Conservation (phyloP, 2,888 invertebrate species). For the Unio pictorum region DNA sequence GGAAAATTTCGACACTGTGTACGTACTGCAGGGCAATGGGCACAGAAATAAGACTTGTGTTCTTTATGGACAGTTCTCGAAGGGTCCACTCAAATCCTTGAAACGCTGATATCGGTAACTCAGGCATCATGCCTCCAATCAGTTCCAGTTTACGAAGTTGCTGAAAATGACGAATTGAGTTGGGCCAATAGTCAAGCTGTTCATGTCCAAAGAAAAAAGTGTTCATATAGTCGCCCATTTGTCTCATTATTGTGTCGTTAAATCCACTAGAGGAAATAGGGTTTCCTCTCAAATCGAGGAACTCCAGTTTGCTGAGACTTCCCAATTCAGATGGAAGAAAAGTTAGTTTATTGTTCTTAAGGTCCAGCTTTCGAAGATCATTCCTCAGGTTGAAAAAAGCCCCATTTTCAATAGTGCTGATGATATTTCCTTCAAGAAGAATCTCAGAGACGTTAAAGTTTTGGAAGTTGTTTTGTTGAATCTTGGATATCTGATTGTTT, state of each 20-base stretch:
- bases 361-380: conserved; percentile 18
- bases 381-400: conserved; percentile 23
- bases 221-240: conserved; percentile 28
- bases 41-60: conserved; percentile 26
- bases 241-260: conserved; percentile 22
- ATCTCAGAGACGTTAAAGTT: conserved; percentile 27
- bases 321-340: conserved; percentile 15
- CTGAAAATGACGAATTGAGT: conserved; percentile 28
- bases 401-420: conserved; percentile 15
- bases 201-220: conserved; percentile 36
- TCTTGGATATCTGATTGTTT: neutral
- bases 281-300: conserved; percentile 25
- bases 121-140: conserved; percentile 24
- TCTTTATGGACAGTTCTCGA: conserved; percentile 23
- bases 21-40: conserved; percentile 37
- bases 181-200: conserved; percentile 27
- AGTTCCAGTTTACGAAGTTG: conserved; percentile 24
- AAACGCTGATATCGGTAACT: conserved; percentile 31
- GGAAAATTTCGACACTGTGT: conserved; percentile 16
- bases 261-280: conserved; percentile 16
- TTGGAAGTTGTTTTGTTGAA: conserved; percentile 12
- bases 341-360: conserved; percentile 20
- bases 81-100: conserved; percentile 38
- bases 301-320: conserved; percentile 13
- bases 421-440: conserved; percentile 20